Evolutionary conservation across 2,888 invertebrate species (phyloP).

Genomic region (Platycheirus rosarum): DNA sequence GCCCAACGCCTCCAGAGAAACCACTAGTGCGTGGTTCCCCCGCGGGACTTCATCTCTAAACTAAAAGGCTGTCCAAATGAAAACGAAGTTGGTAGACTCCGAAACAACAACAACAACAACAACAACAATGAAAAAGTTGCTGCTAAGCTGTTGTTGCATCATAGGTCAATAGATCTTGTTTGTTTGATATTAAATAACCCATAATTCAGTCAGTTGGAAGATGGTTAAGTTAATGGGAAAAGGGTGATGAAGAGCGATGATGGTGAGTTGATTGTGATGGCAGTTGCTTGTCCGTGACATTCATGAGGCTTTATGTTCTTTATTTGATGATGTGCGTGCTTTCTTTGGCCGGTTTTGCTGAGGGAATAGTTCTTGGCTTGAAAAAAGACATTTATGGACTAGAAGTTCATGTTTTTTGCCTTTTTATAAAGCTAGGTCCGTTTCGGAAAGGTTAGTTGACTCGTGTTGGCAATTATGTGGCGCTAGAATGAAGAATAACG

Average conservation of each 20-base stretch:
- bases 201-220: conserved; percentile 34
- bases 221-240: conserved; percentile 5
- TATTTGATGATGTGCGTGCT: conserved; percentile 26
- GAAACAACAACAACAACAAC: conserved; percentile 11
- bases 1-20: conserved; percentile 40
- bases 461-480: conserved; percentile 14
- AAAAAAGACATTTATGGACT: conserved; percentile 23
- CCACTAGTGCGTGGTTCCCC: conserved; percentile 35
- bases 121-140: conserved; percentile 15
- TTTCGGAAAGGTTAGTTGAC: conserved; percentile 52
- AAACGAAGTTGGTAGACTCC: conserved; percentile 40
- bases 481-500: conserved; percentile 5
- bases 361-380: conserved; percentile 28
- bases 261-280: neutral
- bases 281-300: conserved; percentile 56
- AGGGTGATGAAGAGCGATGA: neutral
- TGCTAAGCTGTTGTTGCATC: conserved; percentile 47
- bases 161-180: conserved; percentile 71
- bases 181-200: conserved; percentile 59
- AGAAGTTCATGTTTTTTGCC: neutral
- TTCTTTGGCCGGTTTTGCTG: conserved; percentile 33
- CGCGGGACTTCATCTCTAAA: neutral
- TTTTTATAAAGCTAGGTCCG: conserved; percentile 18
- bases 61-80: conserved; percentile 35
- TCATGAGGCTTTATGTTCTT: conserved; percentile 37